phyloP scores from a whole-genome alignment of 1,140 invertebrate genomes.

The Geopemphigus sp. region DNA sequence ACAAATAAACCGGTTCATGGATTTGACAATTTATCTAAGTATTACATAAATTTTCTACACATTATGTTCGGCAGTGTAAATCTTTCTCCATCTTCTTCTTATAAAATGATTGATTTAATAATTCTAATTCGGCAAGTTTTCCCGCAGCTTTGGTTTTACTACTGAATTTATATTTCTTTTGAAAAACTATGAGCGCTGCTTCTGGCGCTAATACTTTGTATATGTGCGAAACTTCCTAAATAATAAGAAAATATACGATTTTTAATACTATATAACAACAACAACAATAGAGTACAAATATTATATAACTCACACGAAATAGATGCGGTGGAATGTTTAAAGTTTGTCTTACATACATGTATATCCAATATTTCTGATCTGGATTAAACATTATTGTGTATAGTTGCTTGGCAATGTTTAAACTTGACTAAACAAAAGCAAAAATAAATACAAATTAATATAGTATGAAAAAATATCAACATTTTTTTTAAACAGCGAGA shows the following conservation, averaged over 20 bases:
- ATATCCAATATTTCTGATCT: not conserved
- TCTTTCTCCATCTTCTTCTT: not conserved
- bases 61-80: not conserved
- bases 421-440: not conserved
- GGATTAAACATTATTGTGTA: not conserved
- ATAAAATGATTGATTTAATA: not conserved
- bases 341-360: not conserved
- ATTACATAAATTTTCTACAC: too few species aligned
- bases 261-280: too few species aligned
- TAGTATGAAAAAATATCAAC: too few species aligned
- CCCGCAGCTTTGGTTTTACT: not conserved
- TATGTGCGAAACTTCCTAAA: not conserved
- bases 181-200: conserved; percentile 11
- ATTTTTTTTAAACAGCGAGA: too few species aligned
- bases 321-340: not conserved
- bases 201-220: not conserved
- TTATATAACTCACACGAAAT: not conserved
- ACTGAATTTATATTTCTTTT: not conserved
- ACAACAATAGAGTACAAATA: not conserved
- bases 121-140: not conserved
- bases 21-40: too few species aligned
- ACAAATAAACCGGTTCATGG: too few species aligned
- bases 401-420: not conserved
- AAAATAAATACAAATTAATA: not conserved
- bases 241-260: not conserved